Evolutionary conservation across 2,113 vertebrate genomes (phyloP).

Genomic region (Zingel zingel): DNA sequence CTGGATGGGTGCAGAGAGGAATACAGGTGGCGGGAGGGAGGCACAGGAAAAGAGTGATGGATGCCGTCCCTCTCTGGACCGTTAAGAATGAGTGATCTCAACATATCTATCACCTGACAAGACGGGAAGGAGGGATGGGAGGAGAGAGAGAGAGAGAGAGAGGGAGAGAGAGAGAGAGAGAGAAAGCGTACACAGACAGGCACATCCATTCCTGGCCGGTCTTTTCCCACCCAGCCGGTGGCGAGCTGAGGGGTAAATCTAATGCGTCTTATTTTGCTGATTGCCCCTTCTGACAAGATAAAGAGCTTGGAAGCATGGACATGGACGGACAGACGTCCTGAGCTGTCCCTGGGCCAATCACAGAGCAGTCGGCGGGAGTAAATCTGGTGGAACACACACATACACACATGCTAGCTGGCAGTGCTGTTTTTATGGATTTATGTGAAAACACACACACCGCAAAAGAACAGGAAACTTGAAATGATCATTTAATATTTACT

Average conservation of each 20-base stretch:
- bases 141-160: background rate
- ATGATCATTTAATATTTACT: constrained; percentile 19
- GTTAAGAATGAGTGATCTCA: constrained; percentile 68
- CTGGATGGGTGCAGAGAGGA: constrained; percentile 45
- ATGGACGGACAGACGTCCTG: background rate
- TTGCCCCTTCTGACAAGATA: constrained; percentile 64
- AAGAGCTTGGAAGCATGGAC: constrained; percentile 30
- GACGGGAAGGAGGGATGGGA: constrained; percentile 10
- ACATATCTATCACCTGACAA: constrained; percentile 67
- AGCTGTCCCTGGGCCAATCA: constrained; percentile 56
- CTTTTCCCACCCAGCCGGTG: background rate
- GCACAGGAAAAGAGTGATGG: constrained; percentile 64
- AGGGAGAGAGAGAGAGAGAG: background rate
- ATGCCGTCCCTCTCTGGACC: constrained; percentile 60
- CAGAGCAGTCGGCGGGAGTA: constrained; percentile 48
- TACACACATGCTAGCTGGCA: constrained; percentile 28
- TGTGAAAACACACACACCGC: constrained; percentile 12
- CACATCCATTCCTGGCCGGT: constrained; percentile 11
- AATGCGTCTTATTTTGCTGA: constrained; percentile 52
- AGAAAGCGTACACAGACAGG: background rate
- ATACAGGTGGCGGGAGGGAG: constrained; percentile 32
- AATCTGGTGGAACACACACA: constrained; percentile 40
- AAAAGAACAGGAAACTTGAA: constrained; percentile 30
- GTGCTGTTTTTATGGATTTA: constrained; percentile 54
- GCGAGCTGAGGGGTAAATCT: constrained; percentile 54